Conservation (phyloP, 2,797 vertebrate species). For the Aulostomus chinensis region DNA sequence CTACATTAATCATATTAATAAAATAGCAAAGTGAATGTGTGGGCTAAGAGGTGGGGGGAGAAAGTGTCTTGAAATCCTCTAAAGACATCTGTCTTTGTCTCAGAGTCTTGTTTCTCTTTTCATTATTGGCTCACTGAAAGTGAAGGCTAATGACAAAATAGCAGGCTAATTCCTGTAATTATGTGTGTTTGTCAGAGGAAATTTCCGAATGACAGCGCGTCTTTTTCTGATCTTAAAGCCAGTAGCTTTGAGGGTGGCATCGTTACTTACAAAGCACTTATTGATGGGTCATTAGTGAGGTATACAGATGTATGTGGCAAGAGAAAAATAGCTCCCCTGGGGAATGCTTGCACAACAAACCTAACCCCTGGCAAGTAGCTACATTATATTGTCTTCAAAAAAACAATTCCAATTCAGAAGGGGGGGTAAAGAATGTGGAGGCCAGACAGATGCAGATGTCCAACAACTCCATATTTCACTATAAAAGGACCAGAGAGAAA, state of each 20-base stretch:
- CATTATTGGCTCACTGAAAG: conserved; percentile 77
- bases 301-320: conserved; percentile 51
- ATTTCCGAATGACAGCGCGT: conserved; percentile 73
- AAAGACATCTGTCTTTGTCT: conserved; percentile 78
- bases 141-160: conserved; percentile 83
- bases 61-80: conserved; percentile 71
- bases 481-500: neutral
- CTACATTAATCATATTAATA: conserved; percentile 85
- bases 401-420: neutral
- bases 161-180: conserved; percentile 84
- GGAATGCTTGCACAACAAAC: conserved; percentile 63
- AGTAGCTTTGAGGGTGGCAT: conserved; percentile 64
- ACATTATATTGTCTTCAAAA: neutral
- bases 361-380: conserved; percentile 39
- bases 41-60: conserved; percentile 56
- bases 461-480: neutral
- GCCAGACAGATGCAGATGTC: too few relatives aligned
- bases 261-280: conserved; percentile 54
- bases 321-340: conserved; percentile 44
- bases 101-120: conserved; percentile 75
- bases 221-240: conserved; percentile 63
- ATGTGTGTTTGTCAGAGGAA: conserved; percentile 77
- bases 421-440: neutral
- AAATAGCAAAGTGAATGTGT: conserved; percentile 73
- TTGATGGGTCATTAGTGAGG: conserved; percentile 63